These are phyloP conservation scores for Dendrolimus pini DNA, from an alignment of 2,888 invertebrate species.

Conservation along the genomic window DNA sequence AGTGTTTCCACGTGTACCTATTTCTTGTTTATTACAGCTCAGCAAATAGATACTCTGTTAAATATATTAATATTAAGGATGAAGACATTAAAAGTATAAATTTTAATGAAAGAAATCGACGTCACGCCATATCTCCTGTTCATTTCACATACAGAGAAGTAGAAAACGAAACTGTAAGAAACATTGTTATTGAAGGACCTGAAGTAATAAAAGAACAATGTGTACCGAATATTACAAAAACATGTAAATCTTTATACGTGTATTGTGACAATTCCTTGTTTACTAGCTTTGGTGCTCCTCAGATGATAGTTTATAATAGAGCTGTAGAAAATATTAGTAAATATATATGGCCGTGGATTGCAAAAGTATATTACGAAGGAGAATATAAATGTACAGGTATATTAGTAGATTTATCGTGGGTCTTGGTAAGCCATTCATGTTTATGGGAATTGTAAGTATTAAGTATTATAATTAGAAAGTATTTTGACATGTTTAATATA, in stretches of 20 bases:
- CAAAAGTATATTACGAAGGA: slow-evolving; percentile 83
- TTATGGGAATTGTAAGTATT: slow-evolving; percentile 53
- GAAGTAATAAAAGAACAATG: slow-evolving; percentile 59
- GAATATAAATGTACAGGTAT: slow-evolving; percentile 82
- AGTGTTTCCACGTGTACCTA: background rate
- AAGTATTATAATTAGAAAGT: background rate
- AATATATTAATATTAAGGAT: slow-evolving; percentile 53
- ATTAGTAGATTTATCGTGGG: slow-evolving; percentile 80
- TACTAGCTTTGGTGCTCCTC: slow-evolving; percentile 40
- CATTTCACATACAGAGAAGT: slow-evolving; percentile 42
- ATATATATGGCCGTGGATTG: slow-evolving; percentile 82
- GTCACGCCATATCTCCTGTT: slow-evolving; percentile 36
- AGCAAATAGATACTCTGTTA: slow-evolving; percentile 50
- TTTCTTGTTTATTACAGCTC: slow-evolving; percentile 35
- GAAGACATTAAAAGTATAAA: slow-evolving; percentile 25
- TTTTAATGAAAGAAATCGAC: slow-evolving; percentile 28
- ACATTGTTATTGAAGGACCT: slow-evolving; percentile 46
- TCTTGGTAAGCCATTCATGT: slow-evolving; percentile 78
- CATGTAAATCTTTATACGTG: slow-evolving; percentile 74
- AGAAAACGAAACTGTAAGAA: slow-evolving; percentile 25
- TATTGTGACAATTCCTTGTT: slow-evolving; percentile 67
- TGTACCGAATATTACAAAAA: slow-evolving; percentile 60
- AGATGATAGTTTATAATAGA: slow-evolving; percentile 31
- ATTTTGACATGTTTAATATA: background rate
- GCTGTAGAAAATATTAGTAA: slow-evolving; percentile 20